Conservation (phyloP, 1,140 invertebrate genomes). For the Cydia pomonella region DNA sequence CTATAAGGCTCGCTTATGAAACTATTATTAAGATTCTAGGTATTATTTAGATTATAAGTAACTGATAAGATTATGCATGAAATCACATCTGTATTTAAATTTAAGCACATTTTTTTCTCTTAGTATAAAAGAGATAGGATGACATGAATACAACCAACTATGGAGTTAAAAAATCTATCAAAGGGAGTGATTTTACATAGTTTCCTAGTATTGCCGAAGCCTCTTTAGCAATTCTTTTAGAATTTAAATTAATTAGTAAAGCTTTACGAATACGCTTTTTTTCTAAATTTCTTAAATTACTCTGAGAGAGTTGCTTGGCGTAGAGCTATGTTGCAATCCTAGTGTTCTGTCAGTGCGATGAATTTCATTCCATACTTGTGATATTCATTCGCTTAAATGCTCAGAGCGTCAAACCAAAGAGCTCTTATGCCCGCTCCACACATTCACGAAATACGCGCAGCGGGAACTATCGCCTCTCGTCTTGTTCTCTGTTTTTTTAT, state of each 20-base stretch:
- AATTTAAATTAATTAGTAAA: constrained; percentile 19
- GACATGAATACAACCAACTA: constrained; percentile 10
- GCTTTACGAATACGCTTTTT: constrained; percentile 21
- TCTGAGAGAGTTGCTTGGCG: constrained; percentile 23
- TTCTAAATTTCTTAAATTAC: constrained; percentile 4
- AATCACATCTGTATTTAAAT: constrained; percentile 23
- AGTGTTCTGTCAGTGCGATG: neutral
- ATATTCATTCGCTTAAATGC: constrained; percentile 22
- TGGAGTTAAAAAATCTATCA: neutral
- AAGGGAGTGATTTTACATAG: constrained; percentile 28
- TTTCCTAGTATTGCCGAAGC: constrained; percentile 28
- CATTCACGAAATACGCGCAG: neutral
- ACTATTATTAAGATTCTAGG: neutral
- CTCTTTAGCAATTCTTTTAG: constrained; percentile 26
- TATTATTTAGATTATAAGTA: constrained; percentile 9
- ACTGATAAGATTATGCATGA: constrained; percentile 21
- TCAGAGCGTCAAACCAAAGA: constrained; percentile 14
- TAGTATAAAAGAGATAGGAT: constrained; percentile 7
- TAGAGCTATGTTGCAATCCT: constrained; percentile 26
- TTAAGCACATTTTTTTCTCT: constrained; percentile 20
- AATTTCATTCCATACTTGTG: constrained; percentile 25
- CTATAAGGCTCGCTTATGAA: neutral
- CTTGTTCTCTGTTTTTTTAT: too few relatives aligned
- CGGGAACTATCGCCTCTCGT: too few relatives aligned
- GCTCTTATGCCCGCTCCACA: neutral